Conservation (phyloP, 2,888 invertebrate genomes). For the Amiota communis region DNA sequence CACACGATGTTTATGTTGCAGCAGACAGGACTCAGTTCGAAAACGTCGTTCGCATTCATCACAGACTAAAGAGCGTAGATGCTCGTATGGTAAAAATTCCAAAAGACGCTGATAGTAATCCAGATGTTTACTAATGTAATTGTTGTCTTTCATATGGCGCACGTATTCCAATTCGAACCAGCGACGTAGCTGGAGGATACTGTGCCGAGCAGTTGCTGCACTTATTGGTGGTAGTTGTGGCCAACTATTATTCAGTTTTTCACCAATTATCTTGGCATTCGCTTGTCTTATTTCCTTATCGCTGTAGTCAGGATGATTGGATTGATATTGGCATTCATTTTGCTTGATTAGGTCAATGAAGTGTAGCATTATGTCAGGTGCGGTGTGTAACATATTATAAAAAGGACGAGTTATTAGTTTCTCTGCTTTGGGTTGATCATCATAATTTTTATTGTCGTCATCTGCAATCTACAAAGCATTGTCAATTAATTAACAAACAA, state of each 20-base stretch:
- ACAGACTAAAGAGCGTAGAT: conserved; percentile 38
- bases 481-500: not conserved
- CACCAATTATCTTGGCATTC: conserved; percentile 33
- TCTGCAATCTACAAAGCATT: not conserved
- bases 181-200: conserved; percentile 34
- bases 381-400: conserved; percentile 41
- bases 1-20: conserved; percentile 39
- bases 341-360: conserved; percentile 41
- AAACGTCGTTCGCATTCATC: conserved; percentile 42
- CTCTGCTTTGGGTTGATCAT: not conserved
- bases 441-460: not conserved
- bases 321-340: conserved; percentile 40
- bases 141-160: not conserved
- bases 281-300: conserved; percentile 32
- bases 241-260: conserved; percentile 32
- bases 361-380: conserved; percentile 35
- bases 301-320: conserved; percentile 22
- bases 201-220: conserved; percentile 27
- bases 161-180: conserved; percentile 47
- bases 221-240: not conserved
- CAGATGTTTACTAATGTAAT: conserved; percentile 32
- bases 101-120: conserved; percentile 38
- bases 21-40: conserved; percentile 38
- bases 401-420: conserved; percentile 36
- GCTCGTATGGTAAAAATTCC: conserved; percentile 41